Percentiles rank a stretch among this genome's conserved stretches.
These are phyloP conservation scores for Pelvicachromis taeniatus DNA, from an alignment of 2,113 vertebrate species.

Conservation along the genomic window DNA sequence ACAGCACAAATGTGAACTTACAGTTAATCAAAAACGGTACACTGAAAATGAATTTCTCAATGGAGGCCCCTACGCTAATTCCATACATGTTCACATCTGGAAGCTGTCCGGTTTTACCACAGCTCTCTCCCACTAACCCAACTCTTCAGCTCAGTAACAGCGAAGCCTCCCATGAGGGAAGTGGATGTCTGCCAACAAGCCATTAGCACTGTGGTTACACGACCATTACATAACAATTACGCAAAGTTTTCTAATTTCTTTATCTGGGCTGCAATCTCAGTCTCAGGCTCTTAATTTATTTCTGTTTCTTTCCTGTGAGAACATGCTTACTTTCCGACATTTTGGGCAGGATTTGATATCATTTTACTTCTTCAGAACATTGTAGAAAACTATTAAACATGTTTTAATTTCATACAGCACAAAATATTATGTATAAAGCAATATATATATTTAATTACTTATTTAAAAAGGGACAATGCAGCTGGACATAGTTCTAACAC, in stretches of 20 bases:
- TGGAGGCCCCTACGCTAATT: background rate
- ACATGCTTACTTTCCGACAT: background rate
- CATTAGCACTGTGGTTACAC: background rate
- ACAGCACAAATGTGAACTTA: background rate
- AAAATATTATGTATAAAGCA: background rate
- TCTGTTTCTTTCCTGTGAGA: background rate
- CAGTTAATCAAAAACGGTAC: background rate
- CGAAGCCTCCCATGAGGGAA: background rate
- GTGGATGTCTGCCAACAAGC: background rate
- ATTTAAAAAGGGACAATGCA: background rate
- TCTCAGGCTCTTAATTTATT: background rate
- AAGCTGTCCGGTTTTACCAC: background rate
- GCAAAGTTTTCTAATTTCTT: background rate
- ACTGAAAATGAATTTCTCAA: background rate
- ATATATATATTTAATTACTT: background rate
- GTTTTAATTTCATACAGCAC: background rate
- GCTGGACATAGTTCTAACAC: background rate
- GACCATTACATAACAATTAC: background rate
- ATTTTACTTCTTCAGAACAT: background rate
- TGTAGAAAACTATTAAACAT: background rate
- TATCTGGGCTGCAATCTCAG: background rate
- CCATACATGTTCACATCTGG: constrained; percentile 25
- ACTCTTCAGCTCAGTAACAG: background rate
- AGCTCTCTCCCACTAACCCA: constrained; percentile 3
- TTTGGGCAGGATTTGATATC: background rate